Evolutionary conservation across 2,113 vertebrate genomes (phyloP).

Genomic region (Castor canadensis): DNA sequence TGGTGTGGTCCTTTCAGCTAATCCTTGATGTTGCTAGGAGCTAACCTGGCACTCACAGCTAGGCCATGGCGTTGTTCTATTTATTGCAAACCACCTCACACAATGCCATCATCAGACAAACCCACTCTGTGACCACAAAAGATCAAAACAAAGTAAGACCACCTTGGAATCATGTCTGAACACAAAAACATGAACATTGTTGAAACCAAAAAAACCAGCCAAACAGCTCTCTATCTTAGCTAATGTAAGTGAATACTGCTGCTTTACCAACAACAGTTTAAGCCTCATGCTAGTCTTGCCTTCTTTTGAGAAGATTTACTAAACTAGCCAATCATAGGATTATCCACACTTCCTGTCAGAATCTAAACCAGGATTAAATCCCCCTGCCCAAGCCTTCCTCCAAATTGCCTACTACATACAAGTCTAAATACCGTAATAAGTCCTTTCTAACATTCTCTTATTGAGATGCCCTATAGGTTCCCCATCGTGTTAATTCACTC

Average conservation of each 20-base stretch:
- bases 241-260: not conserved
- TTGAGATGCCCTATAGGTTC: not conserved
- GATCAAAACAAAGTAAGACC: not conserved
- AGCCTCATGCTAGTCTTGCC: not conserved
- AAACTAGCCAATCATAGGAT: not conserved
- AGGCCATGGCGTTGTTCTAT: not conserved
- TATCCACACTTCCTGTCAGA: not conserved
- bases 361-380: not conserved
- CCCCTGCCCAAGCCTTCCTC: not conserved
- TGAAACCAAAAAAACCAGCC: not conserved
- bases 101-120: not conserved
- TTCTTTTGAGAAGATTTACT: constrained; percentile 24
- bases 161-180: not conserved
- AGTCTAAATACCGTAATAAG: constrained; percentile 15
- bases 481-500: not conserved
- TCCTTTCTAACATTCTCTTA: not conserved
- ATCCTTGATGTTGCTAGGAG: not conserved
- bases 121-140: not conserved
- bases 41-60: not conserved
- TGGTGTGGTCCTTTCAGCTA: not conserved
- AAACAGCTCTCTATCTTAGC: not conserved
- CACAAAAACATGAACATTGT: not conserved
- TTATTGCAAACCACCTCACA: not conserved
- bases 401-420: not conserved
- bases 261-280: not conserved